Percentiles rank a stretch among this genome's conserved stretches.
phyloP scores from a whole-genome alignment of 1,140 invertebrate genomes.

The Bombus sylvicola region DNA sequence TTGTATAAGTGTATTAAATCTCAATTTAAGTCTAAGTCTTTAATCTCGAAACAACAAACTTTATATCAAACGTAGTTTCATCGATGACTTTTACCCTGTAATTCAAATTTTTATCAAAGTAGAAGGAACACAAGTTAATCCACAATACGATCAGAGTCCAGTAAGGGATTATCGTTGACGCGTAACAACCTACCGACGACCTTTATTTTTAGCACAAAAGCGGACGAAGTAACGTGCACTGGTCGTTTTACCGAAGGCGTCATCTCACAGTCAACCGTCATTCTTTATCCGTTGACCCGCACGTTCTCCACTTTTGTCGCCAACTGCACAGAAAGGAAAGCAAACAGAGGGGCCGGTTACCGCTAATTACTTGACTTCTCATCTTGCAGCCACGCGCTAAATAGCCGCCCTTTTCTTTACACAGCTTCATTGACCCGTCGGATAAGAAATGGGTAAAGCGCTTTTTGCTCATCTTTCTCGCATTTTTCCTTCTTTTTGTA shows the following conservation, averaged over 20 bases:
- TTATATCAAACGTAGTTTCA: neutral
- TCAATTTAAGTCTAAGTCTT: too few relatives aligned
- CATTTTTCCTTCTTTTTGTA: neutral
- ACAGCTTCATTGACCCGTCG: constrained; percentile 21
- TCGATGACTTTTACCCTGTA: neutral
- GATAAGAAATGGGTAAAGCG: neutral
- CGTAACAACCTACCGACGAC: neutral
- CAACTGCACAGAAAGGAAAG: neutral
- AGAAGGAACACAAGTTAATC: neutral
- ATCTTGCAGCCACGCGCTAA: neutral
- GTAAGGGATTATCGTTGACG: constrained; percentile 17
- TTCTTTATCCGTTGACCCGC: constrained; percentile 28
- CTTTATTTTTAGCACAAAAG: constrained; percentile 37
- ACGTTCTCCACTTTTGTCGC: constrained; percentile 32
- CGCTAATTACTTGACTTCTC: constrained; percentile 49
- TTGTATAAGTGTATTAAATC: too few relatives aligned
- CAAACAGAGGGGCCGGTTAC: constrained; percentile 29
- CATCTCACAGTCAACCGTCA: neutral
- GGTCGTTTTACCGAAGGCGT: constrained; percentile 34
- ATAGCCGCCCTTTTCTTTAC: constrained; percentile 22
- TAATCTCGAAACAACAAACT: neutral
- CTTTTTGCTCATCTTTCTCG: neutral
- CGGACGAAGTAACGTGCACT: neutral
- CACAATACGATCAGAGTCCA: neutral
- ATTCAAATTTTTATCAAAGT: neutral